A percentile compares a stretch with the other conserved stretches of the same genome.
Conservation (phyloP, 2,797 vertebrate genomes). For the Pangasius larnaudii region DNA sequence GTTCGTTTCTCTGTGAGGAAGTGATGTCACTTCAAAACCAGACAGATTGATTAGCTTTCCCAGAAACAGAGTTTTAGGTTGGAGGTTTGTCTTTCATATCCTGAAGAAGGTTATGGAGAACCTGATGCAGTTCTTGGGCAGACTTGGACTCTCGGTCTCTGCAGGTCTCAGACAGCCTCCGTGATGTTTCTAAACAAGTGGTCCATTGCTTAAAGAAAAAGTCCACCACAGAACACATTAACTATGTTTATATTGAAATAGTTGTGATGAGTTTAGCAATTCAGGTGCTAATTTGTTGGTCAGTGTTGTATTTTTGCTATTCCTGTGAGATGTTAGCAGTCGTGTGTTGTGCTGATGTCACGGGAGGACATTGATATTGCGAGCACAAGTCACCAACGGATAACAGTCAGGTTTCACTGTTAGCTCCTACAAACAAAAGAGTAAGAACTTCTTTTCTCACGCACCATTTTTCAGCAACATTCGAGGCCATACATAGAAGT, state of each 20-base stretch:
- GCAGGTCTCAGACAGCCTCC: background rate
- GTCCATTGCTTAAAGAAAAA: background rate
- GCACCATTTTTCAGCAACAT: background rate
- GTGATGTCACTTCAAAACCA: constrained; percentile 33
- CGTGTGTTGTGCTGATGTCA: background rate
- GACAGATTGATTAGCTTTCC: constrained; percentile 21
- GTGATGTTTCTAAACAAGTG: background rate
- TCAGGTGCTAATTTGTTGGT: background rate
- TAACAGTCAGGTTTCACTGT: background rate
- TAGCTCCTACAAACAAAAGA: background rate
- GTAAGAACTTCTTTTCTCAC: background rate
- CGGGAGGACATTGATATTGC: background rate
- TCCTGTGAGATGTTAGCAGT: background rate
- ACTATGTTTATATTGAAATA: background rate
- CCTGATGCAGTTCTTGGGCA: background rate
- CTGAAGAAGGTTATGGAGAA: background rate
- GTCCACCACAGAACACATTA: background rate
- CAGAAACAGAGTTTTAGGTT: background rate
- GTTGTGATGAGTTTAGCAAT: background rate
- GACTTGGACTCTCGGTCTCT: background rate
- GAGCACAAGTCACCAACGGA: background rate
- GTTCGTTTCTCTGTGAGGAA: constrained; percentile 41
- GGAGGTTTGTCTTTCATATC: background rate
- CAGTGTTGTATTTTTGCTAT: background rate
- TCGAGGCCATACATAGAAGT: background rate